phyloP scores from a whole-genome alignment of 2,113 vertebrate species.

The Nerophis ophidion region DNA sequence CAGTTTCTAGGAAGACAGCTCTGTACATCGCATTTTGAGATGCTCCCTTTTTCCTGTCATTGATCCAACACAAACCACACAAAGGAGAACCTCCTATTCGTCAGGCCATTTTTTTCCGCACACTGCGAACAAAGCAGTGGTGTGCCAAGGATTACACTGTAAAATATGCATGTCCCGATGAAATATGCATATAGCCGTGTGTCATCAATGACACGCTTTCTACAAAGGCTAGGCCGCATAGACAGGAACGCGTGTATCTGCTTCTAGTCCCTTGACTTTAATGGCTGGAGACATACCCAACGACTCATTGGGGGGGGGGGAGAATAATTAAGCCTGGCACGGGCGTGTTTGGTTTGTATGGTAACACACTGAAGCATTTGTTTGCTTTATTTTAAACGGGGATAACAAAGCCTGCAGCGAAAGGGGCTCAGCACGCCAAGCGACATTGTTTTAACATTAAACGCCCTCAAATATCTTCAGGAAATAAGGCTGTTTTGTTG shows the following conservation, averaged over 20 bases:
- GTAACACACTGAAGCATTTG: constrained; percentile 50
- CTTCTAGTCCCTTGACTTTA: constrained; percentile 57
- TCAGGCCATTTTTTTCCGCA: constrained; percentile 26
- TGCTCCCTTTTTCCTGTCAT: constrained; percentile 13
- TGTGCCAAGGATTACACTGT: constrained; percentile 58
- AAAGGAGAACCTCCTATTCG: constrained; percentile 36
- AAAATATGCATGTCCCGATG: constrained; percentile 68
- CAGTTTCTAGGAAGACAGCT: constrained; percentile 5
- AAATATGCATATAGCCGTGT: constrained; percentile 66
- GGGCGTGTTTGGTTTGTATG: constrained; percentile 54
- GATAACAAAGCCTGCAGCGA: constrained; percentile 57
- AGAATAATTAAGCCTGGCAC: constrained; percentile 64
- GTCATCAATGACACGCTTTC: constrained; percentile 60
- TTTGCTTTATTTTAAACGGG: constrained; percentile 60
- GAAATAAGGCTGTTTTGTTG: constrained; percentile 70
- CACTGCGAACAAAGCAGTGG: constrained; percentile 57
- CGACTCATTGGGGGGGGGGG: constrained; percentile 47
- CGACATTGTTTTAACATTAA: constrained; percentile 69
- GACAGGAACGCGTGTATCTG: constrained; percentile 41
- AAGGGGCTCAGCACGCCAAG: constrained; percentile 44
- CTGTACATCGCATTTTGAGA: constrained; percentile 27
- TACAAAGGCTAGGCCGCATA: constrained; percentile 46
- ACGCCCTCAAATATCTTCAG: constrained; percentile 65
- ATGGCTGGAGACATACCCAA: constrained; percentile 61
- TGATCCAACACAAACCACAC: constrained; percentile 28